Evolutionary conservation across 2,113 vertebrate species (phyloP), one percentile per base, ranked within the genome.

Genomic region (Stomatorhinus ivindoensis): DNA sequence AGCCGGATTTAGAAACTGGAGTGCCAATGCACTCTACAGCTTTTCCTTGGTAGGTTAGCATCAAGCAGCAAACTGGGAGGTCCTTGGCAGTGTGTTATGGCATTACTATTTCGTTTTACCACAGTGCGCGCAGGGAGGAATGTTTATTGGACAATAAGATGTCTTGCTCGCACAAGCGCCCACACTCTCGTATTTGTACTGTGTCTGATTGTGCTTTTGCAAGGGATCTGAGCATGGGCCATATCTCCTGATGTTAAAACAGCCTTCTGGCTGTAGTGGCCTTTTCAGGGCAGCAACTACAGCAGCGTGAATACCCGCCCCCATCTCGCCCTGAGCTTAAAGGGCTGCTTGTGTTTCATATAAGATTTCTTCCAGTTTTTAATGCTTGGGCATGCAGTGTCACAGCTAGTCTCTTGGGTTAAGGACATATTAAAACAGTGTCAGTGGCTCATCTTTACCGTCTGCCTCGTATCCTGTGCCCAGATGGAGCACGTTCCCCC

Each of bases 401-500:
- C 21, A 46, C 44, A 50, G 46, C 83, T 27, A 85, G 44, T 85
- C 1, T 21, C 83, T 50, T 48, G n/a, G 27, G 11, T 76, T 76
- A 76, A 39, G 15, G 69, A 27, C 61, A 76, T 39, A 76, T 76
- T 39, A 76, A 76, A 39, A 35, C 69, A 39, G 69, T 76, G 69
- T 76, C 3, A 76, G 11, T 76, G 35, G n/a, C 13, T 76, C 15
- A 76, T 35, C 24, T n/a, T 27, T 86, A 6, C n/a, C n/a, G 15
- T 86, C 21, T 86, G 47, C 55, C n/a, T 51, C 9, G 13, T 80
- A 91, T 61, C 93, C 90, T 35, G 76, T 90, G 84, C 90, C 85
- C 95, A 98, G 98, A 96, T 96, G 88, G 98, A 99, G 93, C 97
- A 98, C 65, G 93, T 98, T 91, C 96, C 98, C 86, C 98, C 98